Evolutionary conservation across 1,140 invertebrate genomes (phyloP), one percentile per base, ranked within the genome.

Genomic region (Neodiprion pinetum): DNA sequence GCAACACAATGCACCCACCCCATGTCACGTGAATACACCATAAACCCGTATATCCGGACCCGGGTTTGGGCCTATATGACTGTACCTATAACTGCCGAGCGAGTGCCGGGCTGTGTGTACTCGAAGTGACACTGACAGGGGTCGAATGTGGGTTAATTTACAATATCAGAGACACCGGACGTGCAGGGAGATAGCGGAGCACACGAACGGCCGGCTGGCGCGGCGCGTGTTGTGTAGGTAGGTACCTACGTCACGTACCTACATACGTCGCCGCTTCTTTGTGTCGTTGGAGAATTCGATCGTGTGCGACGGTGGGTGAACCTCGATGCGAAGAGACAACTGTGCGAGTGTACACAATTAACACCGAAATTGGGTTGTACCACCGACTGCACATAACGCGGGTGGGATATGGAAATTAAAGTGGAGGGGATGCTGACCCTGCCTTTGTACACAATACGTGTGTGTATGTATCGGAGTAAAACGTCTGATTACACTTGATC

Each of bases 141-240:
- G 71, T 71, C 78, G 75, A 76, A 82, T 78, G 74, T 82, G 73
- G 80, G 78, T 82, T 82, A 82, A 82, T 82, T 80, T 77, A 70
- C 74, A 79, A 76, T 81, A 80, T 82, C 80, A 81, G 72, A 50
- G 75, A 74, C 76, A 82, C 77, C 80, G 81, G 79, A 82, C 72
- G 77, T 75, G 72, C 48, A 74, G 68, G 61, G 75, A 68, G 76
- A 77, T 49, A 76, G 21, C 17, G 69, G 70, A 40, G 71, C 70
- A 73, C 17, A 70, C 49, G 40, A 65, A 68, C 48, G 48, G 74
- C 68, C 48, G 48, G 74, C 68, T 72, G 40, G 65, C 66, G 61
- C 28, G 28, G 5, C 5, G 28, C 28, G 28, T 40, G 28, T 40
- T 40, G 28, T 40, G 5, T 40, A 40, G 28, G 28, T 40, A 5